phyloP scores from a whole-genome alignment of 30 jellyfish, hydroid and myxozoan species.

The Mastigias papua region DNA sequence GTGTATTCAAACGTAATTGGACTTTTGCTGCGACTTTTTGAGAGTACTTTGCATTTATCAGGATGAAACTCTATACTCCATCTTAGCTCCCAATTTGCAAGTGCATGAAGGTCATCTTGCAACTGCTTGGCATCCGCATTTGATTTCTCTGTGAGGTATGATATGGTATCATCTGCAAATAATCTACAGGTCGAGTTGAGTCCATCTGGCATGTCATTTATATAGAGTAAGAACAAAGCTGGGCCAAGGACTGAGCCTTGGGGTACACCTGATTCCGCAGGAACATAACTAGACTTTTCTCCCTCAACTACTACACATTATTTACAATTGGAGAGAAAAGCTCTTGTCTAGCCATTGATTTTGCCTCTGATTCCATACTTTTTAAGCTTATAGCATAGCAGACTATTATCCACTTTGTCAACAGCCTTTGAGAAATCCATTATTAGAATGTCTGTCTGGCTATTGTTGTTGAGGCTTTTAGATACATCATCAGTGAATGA shows the following conservation, averaged over 20 bases:
- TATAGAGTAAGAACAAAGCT: constrained; percentile 9
- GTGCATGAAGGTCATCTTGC: constrained; percentile 67
- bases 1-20: constrained; percentile 53
- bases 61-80: constrained; percentile 82
- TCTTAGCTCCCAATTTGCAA: constrained; percentile 68
- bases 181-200: constrained; percentile 13
- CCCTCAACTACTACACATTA: no score
- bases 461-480: neutral
- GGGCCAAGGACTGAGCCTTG: constrained; percentile 22
- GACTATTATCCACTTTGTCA: neutral
- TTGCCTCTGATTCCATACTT: neutral
- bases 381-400: neutral
- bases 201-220: neutral
- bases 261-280: neutral
- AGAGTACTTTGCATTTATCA: no score
- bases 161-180: constrained; percentile 16
- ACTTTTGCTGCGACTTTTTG: constrained; percentile 57
- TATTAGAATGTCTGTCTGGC: neutral
- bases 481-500: neutral
- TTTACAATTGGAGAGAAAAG: no score
- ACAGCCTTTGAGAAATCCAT: neutral
- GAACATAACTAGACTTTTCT: neutral
- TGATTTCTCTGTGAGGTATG: neutral
- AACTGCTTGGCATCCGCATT: constrained; percentile 40
- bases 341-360: neutral